A percentile compares a stretch with the other conserved stretches of the same genome.
Conservation (phyloP, 2,888 invertebrate species). For the Aleiodes testaceus region DNA sequence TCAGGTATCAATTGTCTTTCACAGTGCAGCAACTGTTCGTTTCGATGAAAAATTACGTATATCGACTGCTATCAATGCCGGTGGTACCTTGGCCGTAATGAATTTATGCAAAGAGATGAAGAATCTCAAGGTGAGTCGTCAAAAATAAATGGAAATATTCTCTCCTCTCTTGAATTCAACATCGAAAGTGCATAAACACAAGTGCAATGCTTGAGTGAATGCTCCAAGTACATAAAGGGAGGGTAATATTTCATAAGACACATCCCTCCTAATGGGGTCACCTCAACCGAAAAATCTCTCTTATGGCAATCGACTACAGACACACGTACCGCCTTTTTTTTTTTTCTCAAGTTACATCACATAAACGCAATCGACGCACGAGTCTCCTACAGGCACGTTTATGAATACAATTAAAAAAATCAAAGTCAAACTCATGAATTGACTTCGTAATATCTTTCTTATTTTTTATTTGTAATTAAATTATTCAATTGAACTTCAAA, state of each 20-base stretch:
- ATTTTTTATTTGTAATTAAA: not conserved
- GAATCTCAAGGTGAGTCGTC: constrained; percentile 76
- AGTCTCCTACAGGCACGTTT: constrained; percentile 27
- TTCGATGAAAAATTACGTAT: constrained; percentile 82
- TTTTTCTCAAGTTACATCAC: constrained; percentile 32
- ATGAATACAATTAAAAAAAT: constrained; percentile 32
- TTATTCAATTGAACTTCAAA: not conserved
- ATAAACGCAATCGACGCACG: constrained; percentile 31
- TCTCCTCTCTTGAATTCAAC: not conserved
- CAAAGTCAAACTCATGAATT: constrained; percentile 18
- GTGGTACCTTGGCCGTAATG: constrained; percentile 79
- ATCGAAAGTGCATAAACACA: constrained; percentile 58
- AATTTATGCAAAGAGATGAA: constrained; percentile 79
- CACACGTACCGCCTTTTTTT: constrained; percentile 9
- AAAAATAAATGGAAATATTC: too few relatives aligned
- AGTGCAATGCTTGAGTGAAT: constrained; percentile 58
- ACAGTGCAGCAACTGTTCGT: constrained; percentile 84
- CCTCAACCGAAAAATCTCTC: constrained; percentile 46
- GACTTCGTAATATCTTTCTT: constrained; percentile 12
- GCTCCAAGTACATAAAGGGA: constrained; percentile 8
- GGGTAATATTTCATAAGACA: constrained; percentile 47
- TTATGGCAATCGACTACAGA: constrained; percentile 36
- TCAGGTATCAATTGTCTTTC: constrained; percentile 77
- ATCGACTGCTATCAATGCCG: constrained; percentile 82
- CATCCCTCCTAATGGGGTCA: constrained; percentile 47